Evolutionary conservation across 2,797 vertebrate genomes (phyloP).

Genomic region (Oophaga sylvatica): DNA sequence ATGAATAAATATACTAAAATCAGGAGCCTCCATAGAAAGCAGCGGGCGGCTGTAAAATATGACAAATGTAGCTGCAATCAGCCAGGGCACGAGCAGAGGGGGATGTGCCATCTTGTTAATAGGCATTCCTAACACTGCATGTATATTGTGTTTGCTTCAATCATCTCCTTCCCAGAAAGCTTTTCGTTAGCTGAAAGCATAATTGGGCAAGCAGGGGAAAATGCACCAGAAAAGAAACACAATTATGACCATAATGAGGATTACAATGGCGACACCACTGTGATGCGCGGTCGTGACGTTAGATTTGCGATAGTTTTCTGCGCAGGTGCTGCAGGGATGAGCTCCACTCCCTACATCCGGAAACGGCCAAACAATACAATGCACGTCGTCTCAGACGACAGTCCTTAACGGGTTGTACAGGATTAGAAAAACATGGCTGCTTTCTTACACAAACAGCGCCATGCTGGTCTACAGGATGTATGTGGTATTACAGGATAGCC

Average conservation of each 20-base stretch:
- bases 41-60: slow-evolving; percentile 48
- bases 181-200: slow-evolving; percentile 16
- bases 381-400: too few relatives aligned
- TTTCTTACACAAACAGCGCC: too few relatives aligned
- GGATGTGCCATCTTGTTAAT: slow-evolving; percentile 42
- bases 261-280: slow-evolving; percentile 13
- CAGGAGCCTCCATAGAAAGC: slow-evolving; percentile 47
- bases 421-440: too few relatives aligned
- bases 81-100: slow-evolving; percentile 3
- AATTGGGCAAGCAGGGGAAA: slow-evolving; percentile 34
- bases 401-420: too few relatives aligned
- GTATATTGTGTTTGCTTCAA: slow-evolving; percentile 20
- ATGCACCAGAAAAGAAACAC: slow-evolving; percentile 19
- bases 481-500: too few relatives aligned
- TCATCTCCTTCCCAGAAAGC: slow-evolving; percentile 15
- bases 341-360: background rate
- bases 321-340: background rate
- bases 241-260: slow-evolving; percentile 33
- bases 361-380: background rate
- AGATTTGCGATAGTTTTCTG: background rate
- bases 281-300: slow-evolving; percentile 15
- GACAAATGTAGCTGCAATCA: slow-evolving; percentile 59
- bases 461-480: too few relatives aligned
- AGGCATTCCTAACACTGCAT: slow-evolving; percentile 37
- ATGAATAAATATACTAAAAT: slow-evolving; percentile 59